These are phyloP conservation scores for Xyrichtys novacula DNA, from an alignment of 2,797 vertebrate genomes.

Conservation along the genomic window DNA sequence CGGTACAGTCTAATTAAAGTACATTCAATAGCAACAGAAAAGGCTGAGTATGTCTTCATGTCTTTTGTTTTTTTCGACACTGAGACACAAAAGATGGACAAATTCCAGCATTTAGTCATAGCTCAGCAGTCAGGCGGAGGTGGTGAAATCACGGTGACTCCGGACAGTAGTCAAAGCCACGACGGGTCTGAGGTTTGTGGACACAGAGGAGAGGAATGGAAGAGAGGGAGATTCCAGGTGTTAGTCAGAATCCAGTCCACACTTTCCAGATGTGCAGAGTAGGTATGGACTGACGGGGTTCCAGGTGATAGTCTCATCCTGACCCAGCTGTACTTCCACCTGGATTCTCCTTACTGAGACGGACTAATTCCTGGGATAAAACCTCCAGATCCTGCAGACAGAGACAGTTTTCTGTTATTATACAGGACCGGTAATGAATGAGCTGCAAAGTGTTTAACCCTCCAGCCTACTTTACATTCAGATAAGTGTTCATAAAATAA, in stretches of 20 bases:
- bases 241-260: constrained; percentile 37
- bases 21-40: constrained; percentile 67
- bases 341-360: constrained; percentile 84
- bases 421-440: no score
- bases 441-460: no score
- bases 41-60: no score
- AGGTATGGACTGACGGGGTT: constrained; percentile 5
- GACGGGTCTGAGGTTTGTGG: constrained; percentile 6
- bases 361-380: constrained; percentile 89
- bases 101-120: constrained; percentile 47
- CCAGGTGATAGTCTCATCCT: constrained; percentile 62
- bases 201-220: not conserved
- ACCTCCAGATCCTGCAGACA: constrained; percentile 85
- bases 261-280: constrained; percentile 20
- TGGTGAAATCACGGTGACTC: constrained; percentile 5
- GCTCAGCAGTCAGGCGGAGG: constrained; percentile 10
- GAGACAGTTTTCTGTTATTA: constrained; percentile 20
- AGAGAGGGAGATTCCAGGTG: constrained; percentile 25
- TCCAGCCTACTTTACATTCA: no score
- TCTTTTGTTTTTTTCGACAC: no score
- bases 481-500: no score
- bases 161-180: constrained; percentile 23
- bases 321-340: constrained; percentile 39
- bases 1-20: constrained; percentile 59
- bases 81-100: constrained; percentile 1